Evolutionary conservation across 2,797 vertebrate genomes (phyloP).

Genomic region (Mormyrus hasselquistii): DNA sequence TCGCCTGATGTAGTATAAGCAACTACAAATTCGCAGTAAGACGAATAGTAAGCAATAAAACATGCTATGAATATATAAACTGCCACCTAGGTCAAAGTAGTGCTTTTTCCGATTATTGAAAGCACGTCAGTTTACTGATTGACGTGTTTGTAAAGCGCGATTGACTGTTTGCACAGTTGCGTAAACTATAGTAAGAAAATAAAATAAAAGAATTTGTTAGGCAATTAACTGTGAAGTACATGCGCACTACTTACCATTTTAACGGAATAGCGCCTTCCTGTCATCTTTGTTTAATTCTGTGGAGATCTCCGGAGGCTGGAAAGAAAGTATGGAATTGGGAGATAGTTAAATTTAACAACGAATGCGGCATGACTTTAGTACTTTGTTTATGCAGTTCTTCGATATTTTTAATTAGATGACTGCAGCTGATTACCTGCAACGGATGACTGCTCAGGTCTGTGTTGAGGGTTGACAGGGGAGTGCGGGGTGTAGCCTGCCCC

Average conservation of each 20-base stretch:
- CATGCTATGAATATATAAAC: background rate
- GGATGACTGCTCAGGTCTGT: conserved; percentile 69
- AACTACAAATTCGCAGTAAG: background rate
- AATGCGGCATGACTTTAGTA: background rate
- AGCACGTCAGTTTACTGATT: background rate
- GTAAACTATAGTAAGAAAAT: background rate
- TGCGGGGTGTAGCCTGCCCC: conserved; percentile 47
- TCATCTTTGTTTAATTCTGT: conserved; percentile 66
- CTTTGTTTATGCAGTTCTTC: background rate
- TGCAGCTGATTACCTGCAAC: conserved; percentile 60
- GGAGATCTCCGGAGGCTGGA: conserved; percentile 67
- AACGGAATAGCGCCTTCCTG: conserved; percentile 74
- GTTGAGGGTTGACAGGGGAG: conserved; percentile 66
- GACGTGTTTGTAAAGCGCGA: background rate
- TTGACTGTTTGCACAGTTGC: background rate
- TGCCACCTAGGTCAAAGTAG: background rate
- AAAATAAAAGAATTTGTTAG: background rate
- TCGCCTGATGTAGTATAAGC: background rate
- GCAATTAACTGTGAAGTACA: background rate
- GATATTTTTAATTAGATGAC: background rate
- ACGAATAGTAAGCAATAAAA: background rate
- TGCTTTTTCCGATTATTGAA: background rate
- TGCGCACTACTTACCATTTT: conserved; percentile 43
- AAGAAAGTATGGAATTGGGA: conserved; percentile 12
- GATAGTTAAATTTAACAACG: conserved; percentile 13